Percentiles rank a stretch among this genome's conserved stretches.
Evolutionary conservation across 2,113 vertebrate genomes (phyloP).

Genomic region (Gadus macrocephalus): DNA sequence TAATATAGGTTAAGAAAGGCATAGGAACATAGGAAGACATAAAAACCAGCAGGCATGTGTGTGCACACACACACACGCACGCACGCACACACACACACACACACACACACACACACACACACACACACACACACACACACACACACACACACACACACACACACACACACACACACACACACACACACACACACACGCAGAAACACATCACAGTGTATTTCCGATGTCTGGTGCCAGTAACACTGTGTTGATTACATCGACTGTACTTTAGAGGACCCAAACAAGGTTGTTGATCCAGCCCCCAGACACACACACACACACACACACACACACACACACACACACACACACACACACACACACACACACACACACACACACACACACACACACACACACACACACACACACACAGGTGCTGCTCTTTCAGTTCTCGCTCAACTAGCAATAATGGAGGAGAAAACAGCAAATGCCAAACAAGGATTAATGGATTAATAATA

Average conservation of each 20-base stretch:
- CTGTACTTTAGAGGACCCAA: conserved; percentile 67
- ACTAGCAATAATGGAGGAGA: conserved; percentile 63
- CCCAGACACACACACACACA: neutral
- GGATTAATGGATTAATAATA: conserved; percentile 76
- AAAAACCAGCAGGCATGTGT: no score
- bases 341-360: conserved; percentile 21
- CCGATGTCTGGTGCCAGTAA: conserved; percentile 61
- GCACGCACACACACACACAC: neutral
- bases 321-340: conserved; percentile 23
- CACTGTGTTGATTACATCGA: conserved; percentile 69
- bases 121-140: no score
- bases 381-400: conserved; percentile 17
- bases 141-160: no score
- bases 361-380: conserved; percentile 21
- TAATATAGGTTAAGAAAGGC: no score
- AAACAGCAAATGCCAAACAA: conserved; percentile 73
- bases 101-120: no score
- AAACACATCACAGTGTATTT: no score
- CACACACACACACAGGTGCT: conserved; percentile 8
- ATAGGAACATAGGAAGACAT: no score
- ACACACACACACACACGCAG: no score
- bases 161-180: no score
- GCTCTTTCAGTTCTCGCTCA: conserved; percentile 34
- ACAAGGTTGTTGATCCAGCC: conserved; percentile 25
- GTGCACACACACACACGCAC: no score